phyloP scores from a whole-genome alignment of 1,140 invertebrate genomes.

The Euwallacea similis region DNA sequence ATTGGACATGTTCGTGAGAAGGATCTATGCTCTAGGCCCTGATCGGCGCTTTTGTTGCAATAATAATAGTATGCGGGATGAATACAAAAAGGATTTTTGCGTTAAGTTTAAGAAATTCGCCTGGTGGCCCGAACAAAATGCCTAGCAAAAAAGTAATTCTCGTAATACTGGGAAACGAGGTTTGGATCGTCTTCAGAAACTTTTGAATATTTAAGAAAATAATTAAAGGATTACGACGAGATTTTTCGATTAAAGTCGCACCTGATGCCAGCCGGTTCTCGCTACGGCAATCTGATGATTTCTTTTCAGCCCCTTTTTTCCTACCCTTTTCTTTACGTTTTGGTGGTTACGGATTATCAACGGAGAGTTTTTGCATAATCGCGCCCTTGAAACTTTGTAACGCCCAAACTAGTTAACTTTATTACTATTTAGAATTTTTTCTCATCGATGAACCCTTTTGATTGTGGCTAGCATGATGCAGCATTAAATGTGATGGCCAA shows the following conservation, averaged over 20 bases:
- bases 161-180: background rate
- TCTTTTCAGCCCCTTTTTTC: conserved; percentile 31
- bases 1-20: conserved; percentile 36
- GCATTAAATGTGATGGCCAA: too few species aligned
- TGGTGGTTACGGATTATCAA: conserved; percentile 29
- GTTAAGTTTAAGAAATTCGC: too few species aligned
- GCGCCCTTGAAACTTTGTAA: too few species aligned
- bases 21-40: background rate
- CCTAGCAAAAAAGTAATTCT: conserved; percentile 20
- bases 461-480: too few species aligned
- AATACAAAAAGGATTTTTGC: too few species aligned
- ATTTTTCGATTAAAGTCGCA: conserved; percentile 41
- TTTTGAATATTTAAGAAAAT: conserved; percentile 42
- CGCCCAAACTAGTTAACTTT: too few species aligned
- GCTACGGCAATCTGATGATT: conserved; percentile 24
- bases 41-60: too few species aligned
- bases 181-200: conserved; percentile 11
- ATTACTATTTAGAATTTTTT: too few species aligned
- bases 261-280: conserved; percentile 27
- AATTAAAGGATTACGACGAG: conserved; percentile 40
- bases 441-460: too few species aligned
- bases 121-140: background rate
- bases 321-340: conserved; percentile 29
- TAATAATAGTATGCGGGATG: too few species aligned
- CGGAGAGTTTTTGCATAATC: conserved; percentile 18